These are phyloP conservation scores for Drosophila flavopinicola DNA, from an alignment of 2,888 invertebrate species.

Conservation along the genomic window DNA sequence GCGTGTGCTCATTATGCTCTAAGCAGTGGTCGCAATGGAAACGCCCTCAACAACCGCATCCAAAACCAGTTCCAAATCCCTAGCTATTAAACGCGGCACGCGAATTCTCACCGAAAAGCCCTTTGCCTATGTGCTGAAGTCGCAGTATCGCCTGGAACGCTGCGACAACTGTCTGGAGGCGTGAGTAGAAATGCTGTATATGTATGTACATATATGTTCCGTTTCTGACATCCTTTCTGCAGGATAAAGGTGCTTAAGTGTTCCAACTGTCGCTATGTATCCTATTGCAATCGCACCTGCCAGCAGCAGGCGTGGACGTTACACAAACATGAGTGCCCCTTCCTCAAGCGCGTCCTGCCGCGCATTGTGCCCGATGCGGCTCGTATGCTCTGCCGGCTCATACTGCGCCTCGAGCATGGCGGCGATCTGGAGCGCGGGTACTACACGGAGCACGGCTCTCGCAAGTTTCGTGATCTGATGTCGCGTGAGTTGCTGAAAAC, in stretches of 20 bases:
- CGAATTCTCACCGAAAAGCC: constrained; percentile 90
- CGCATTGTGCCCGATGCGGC: constrained; percentile 92
- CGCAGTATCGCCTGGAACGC: constrained; percentile 88
- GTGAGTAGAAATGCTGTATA: constrained; percentile 85
- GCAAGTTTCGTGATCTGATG: constrained; percentile 94
- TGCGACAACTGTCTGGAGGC: constrained; percentile 91
- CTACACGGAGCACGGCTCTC: constrained; percentile 88
- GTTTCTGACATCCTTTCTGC: constrained; percentile 36
- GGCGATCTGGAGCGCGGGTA: constrained; percentile 88
- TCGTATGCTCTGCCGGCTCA: constrained; percentile 90
- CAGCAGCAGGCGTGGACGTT: constrained; percentile 92
- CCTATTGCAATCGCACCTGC: constrained; percentile 92
- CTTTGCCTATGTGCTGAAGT: constrained; percentile 90
- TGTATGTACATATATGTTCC: neutral
- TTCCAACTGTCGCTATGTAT: constrained; percentile 92
- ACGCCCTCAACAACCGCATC: constrained; percentile 1
- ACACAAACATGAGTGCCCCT: constrained; percentile 93
- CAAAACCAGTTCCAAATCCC: neutral
- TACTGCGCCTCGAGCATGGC: constrained; percentile 87
- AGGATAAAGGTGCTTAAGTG: constrained; percentile 91
- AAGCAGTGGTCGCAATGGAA: constrained; percentile 35
- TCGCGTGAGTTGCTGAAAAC: constrained; percentile 89
- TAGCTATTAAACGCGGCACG: constrained; percentile 85
- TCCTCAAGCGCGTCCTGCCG: constrained; percentile 89
- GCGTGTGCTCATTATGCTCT: constrained; percentile 18